A percentile compares a stretch with the other conserved stretches of the same genome.
These are phyloP conservation scores for Corythornis madagascariensis DNA, from an alignment of 2,113 vertebrate genomes.

Conservation along the genomic window DNA sequence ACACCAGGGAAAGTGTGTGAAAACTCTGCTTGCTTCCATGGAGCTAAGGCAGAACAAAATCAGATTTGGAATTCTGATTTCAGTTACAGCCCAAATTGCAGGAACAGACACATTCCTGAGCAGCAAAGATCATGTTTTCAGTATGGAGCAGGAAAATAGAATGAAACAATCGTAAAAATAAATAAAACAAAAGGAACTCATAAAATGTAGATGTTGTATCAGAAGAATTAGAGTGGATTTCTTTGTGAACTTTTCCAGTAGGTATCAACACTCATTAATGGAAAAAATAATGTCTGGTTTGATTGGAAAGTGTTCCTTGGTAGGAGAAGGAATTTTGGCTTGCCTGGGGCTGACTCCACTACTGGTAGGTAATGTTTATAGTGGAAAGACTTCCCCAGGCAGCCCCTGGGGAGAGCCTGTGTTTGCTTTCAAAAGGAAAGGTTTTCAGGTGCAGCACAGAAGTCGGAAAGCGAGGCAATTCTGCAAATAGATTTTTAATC, in stretches of 20 bases:
- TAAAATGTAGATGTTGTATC: not conserved
- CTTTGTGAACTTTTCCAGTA: constrained; percentile 42
- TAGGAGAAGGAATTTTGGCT: constrained; percentile 64
- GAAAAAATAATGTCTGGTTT: constrained; percentile 57
- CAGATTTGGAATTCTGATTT: constrained; percentile 4
- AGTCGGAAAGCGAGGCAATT: not conserved
- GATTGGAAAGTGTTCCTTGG: constrained; percentile 46
- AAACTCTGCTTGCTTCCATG: not conserved
- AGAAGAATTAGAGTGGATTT: not conserved
- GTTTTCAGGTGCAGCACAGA: constrained; percentile 64
- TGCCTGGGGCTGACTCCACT: constrained; percentile 34
- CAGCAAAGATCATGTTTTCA: not conserved
- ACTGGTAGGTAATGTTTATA: constrained; percentile 63
- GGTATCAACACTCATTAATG: constrained; percentile 63
- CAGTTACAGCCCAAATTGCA: constrained; percentile 36
- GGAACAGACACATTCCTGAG: constrained; percentile 50
- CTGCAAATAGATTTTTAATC: constrained; percentile 57
- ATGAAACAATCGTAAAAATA: not conserved
- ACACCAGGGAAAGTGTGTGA: not conserved
- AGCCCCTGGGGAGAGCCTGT: constrained; percentile 35
- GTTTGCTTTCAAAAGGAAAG: constrained; percentile 61
- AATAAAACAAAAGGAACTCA: not conserved
- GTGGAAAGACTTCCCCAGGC: constrained; percentile 61
- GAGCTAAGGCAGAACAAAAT: not conserved
- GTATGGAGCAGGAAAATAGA: not conserved